Evolutionary conservation across 2,797 vertebrate species (phyloP), one percentile per base, ranked within the genome.

Genomic region (Emydoidea blandingii): DNA sequence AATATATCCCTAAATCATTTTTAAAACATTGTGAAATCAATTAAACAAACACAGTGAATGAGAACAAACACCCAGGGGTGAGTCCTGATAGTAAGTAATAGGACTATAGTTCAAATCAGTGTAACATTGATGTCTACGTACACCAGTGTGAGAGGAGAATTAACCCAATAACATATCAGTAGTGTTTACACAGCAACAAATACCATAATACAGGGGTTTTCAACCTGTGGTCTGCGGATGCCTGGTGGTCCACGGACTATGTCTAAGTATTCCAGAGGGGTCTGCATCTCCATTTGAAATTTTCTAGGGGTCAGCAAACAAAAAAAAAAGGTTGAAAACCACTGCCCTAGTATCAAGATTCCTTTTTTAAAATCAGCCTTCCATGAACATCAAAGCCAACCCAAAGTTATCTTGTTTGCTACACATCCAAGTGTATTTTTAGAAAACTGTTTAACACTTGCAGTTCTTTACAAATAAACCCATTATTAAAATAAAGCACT

Each of bases 361-460:
- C 37, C 37, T 74, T 74, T 74, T 74, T 44, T 4, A 12, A 41
- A 74, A 44, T 74, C 23, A 74, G 37, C 80, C 89, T 59, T 87
- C 72, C n/a, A n/a, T 79, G 82, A 92, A 91, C n/a, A 57, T 19
- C 41, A 90, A 94, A 94, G 8, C 16, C 54, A 37, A 14, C 19
- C 78, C 23, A 50, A 93, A 89, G 95, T 68, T 0, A 85, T 83
- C 95, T 56, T 85, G 41, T 87, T 86, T 92, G 85, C 80, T 41
- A 85, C 9, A 49, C 7, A 57, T 37, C 34, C 62, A 92, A 86
- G 86, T 7, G 5, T 59, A 87, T 92, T 94, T 93, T 44, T 76
- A 92, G 85, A 92, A 96, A 80, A 88, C 86, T 90, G 34, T 47
- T 80, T 81, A 87, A 92, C 56, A 90, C 41, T 84, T 80, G 53